Percentiles rank a stretch among this genome's conserved stretches.
phyloP scores from a whole-genome alignment of 2,888 invertebrate species.

The Hirtodrosophila confusa region DNA sequence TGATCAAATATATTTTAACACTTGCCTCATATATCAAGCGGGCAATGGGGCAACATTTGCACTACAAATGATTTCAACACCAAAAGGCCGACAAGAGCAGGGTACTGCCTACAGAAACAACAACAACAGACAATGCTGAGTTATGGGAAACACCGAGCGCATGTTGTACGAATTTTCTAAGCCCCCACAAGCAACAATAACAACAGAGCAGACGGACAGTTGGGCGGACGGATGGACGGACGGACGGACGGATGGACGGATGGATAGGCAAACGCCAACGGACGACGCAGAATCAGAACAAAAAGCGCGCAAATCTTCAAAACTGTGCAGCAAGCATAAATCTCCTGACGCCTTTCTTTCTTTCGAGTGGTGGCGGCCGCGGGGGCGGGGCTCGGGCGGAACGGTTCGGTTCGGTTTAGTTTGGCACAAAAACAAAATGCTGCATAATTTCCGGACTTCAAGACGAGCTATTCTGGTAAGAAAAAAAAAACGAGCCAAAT shows the following conservation, averaged over 20 bases:
- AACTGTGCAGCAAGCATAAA: conserved; percentile 65
- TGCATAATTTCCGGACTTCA: conserved; percentile 71
- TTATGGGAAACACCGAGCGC: conserved; percentile 76
- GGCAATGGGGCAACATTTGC: conserved; percentile 76
- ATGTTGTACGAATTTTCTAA: conserved; percentile 75
- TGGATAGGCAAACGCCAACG: conserved; percentile 55
- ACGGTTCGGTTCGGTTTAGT: conserved; percentile 36
- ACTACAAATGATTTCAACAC: conserved; percentile 83
- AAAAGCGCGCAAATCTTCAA: conserved; percentile 66
- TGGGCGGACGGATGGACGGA: conserved; percentile 9
- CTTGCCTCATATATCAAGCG: conserved; percentile 79
- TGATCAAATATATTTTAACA: conserved; percentile 80
- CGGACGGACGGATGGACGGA: conserved; percentile 29
- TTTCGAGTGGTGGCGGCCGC: too few relatives aligned
- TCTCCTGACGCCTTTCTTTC: conserved; percentile 75
- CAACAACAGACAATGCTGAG: conserved; percentile 62
- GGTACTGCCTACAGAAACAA: conserved; percentile 7
- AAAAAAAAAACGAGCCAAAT: conserved; percentile 58
- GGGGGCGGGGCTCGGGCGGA: conserved; percentile 48
- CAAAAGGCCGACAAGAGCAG: conserved; percentile 68
- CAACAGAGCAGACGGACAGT: conserved; percentile 24
- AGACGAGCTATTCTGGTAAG: conserved; percentile 24
- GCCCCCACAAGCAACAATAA: conserved; percentile 67
- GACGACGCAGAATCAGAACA: conserved; percentile 64
- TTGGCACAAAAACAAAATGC: conserved; percentile 70